These are phyloP conservation scores for Brachionichthys hirsutus DNA, from an alignment of 2,113 vertebrate species.

Conservation along the genomic window DNA sequence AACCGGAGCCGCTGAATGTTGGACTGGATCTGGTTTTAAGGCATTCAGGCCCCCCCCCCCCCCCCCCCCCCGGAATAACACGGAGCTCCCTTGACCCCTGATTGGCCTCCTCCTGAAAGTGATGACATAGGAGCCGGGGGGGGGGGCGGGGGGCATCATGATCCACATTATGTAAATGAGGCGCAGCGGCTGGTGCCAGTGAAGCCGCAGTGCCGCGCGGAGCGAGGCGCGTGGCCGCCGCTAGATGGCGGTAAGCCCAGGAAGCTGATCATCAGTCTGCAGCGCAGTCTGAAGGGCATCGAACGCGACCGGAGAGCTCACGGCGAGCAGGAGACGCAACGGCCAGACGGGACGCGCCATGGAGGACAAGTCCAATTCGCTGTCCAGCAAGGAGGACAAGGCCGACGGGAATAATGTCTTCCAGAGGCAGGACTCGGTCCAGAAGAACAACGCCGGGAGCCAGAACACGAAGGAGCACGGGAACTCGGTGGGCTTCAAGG, in stretches of 20 bases:
- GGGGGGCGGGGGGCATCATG: constrained; percentile 32
- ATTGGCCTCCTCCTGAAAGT: constrained; percentile 18
- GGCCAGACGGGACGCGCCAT: constrained; percentile 71
- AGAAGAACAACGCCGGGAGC: constrained; percentile 80
- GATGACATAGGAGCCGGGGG: constrained; percentile 19
- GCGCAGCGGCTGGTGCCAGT: constrained; percentile 68
- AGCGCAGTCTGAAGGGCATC: constrained; percentile 79
- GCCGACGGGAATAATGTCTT: constrained; percentile 82
- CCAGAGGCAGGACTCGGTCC: constrained; percentile 80
- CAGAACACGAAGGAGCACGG: constrained; percentile 88
- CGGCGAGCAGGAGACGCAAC: constrained; percentile 68
- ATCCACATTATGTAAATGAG: constrained; percentile 75
- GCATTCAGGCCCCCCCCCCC: no score
- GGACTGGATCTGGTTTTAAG: no score
- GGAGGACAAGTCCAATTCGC: constrained; percentile 90
- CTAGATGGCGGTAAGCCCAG: constrained; percentile 82
- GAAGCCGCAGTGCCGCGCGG: constrained; percentile 73
- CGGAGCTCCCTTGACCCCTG: background rate
- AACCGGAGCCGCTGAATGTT: no score
- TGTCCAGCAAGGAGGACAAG: constrained; percentile 89
- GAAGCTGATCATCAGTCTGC: constrained; percentile 82
- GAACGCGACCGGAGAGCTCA: constrained; percentile 61
- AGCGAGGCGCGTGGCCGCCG: constrained; percentile 68
- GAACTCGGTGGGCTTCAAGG: constrained; percentile 93
- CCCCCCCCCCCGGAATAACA: no score